Evolutionary conservation across 2,797 vertebrate genomes (phyloP), one percentile per base, ranked within the genome.

Genomic region (Bucorvus abyssinicus): DNA sequence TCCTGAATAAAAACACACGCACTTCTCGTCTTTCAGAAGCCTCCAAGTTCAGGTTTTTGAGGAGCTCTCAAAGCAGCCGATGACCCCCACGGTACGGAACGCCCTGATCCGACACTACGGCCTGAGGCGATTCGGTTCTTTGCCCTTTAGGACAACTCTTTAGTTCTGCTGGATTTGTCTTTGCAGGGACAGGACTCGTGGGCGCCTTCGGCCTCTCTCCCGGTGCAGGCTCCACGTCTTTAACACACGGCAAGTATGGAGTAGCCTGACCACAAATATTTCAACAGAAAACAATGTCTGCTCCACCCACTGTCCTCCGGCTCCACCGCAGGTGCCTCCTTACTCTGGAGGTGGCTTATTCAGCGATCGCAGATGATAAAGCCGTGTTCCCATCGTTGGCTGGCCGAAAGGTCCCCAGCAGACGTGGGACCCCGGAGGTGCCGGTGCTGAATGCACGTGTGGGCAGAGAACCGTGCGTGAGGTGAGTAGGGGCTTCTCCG

Each of bases 41-140:
- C 47, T 24, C 42, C 6, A 34, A 49, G 36, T 10, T 87, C 44
- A 9, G 0, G 38, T 32, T 44, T 27, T 32, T 2, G n/a, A 20
- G 49, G 55, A 36, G 36, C 18, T 74, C 63, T 36, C 49, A 45
- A 38, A 94, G 8, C 4, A 91, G 42, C 64, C 4, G 6, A 6
- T 0, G 6, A 7, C 12, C 50, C 4, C 36, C 4, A 1, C 2
- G 20, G 21, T 22, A 4, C 1, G 19, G 84, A 67, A 34, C 68
- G 47, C 52, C 36, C 3, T 12, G 19, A 18, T 49, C 22, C 0
- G 1, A 59, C 38, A 23, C 50, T 29, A 2, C 0, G 0, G 27
- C 69, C 79, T 12, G 27, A 52, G 79, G 44, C 21, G 27, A 8
- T 80, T 52, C 49, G 14, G 16, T 65, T 59, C 79, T 56, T 69